Evolutionary conservation across 2,797 vertebrate species (phyloP).

Genomic region (Molossus alvarezi): DNA sequence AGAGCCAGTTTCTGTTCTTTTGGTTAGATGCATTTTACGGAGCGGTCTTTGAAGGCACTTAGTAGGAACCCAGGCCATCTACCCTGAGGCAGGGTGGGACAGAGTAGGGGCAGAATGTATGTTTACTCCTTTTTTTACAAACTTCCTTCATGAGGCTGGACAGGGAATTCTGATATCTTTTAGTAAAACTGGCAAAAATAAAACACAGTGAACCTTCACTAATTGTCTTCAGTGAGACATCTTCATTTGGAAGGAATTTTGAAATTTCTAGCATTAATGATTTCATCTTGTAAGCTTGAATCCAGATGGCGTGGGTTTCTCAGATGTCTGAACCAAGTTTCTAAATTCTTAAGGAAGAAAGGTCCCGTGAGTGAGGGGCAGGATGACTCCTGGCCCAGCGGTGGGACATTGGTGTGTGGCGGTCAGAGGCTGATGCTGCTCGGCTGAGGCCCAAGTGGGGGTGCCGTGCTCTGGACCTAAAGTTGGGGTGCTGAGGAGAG

Average conservation of each 20-base stretch:
- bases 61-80: background rate
- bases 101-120: no score
- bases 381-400: background rate
- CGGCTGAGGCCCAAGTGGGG: background rate
- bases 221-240: background rate
- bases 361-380: no score
- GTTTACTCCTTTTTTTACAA: background rate
- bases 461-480: background rate
- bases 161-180: background rate
- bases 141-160: background rate
- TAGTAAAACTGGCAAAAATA: background rate
- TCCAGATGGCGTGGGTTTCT: background rate
- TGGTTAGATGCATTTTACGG: background rate
- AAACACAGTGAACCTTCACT: background rate
- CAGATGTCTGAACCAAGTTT: slow-evolving; percentile 25
- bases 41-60: background rate
- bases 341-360: background rate
- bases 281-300: slow-evolving; percentile 58
- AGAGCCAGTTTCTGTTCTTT: background rate
- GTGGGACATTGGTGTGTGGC: background rate
- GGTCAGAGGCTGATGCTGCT: background rate
- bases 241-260: slow-evolving; percentile 46
- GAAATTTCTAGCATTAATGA: slow-evolving; percentile 11
- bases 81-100: background rate
- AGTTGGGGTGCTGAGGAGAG: background rate